phyloP scores from a whole-genome alignment of 2,113 vertebrate genomes.

The Hippocampus abdominalis region DNA sequence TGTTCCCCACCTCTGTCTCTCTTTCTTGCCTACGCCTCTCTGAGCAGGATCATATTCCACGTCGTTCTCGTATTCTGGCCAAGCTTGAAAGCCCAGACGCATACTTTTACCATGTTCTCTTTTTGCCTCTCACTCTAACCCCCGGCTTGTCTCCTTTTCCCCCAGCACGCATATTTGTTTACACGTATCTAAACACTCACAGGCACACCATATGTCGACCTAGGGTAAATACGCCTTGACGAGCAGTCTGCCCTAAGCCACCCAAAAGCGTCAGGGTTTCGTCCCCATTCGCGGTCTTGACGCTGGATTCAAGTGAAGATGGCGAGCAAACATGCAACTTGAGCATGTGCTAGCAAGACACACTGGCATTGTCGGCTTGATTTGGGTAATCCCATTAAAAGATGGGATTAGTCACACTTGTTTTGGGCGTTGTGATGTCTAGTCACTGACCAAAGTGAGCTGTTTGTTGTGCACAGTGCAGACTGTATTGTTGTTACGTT shows the following conservation, averaged over 20 bases:
- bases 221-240: constrained; percentile 11
- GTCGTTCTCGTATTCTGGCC: constrained; percentile 32
- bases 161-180: constrained; percentile 17
- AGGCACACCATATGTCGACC: constrained; percentile 11
- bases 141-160: constrained; percentile 12
- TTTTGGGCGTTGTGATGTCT: constrained; percentile 5
- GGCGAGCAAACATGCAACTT: constrained; percentile 13
- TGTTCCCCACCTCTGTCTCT: constrained; percentile 2
- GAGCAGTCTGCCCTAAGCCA: not conserved
- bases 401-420: constrained; percentile 17
- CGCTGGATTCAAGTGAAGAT: constrained; percentile 5
- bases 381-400: constrained; percentile 11
- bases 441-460: constrained; percentile 20
- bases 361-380: constrained; percentile 14
- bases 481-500: constrained; percentile 16
- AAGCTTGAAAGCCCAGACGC: constrained; percentile 46
- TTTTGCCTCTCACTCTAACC: constrained; percentile 4
- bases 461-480: constrained; percentile 26
- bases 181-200: constrained; percentile 30
- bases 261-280: constrained; percentile 1
- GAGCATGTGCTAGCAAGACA: not conserved
- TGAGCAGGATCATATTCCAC: constrained; percentile 72
- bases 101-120: constrained; percentile 39
- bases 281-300: not conserved
- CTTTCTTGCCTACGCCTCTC: constrained; percentile 24